Evolutionary conservation across 2,113 vertebrate species (phyloP), one percentile per base, ranked within the genome.

Genomic region (Chloroceryle aenea): DNA sequence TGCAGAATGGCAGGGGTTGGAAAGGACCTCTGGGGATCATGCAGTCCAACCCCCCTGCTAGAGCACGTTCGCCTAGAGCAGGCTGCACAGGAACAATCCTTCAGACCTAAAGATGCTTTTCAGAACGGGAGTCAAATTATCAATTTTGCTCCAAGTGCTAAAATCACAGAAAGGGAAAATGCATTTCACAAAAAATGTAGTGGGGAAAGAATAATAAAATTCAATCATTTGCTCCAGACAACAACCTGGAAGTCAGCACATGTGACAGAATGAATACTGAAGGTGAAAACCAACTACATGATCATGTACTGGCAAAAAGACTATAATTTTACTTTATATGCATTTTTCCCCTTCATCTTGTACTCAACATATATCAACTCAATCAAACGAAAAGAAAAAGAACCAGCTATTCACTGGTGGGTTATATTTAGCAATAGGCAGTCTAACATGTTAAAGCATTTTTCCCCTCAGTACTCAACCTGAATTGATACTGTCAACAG

Each of bases 401-500:
- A 74, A 59, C 50, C 80, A 63, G 13, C 36, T n/a, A 95, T 96
- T 86, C 87, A 71, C 47, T 71, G 45, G 64, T 21, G 45, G 14
- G 53, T 90, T 94, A 90, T 52, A 95, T 88, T 95, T 95, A 91
- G 71, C 83, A 87, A 66, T 61, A 95, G 59, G 25, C 67, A 95
- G 75, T 86, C 86, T 92, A 67, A 76, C 21, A 76, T 69, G 75
- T 43, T 69, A 80, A 89, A 61, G 45, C 47, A 69, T 94, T 97
- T 95, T 95, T 85, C 40, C 85, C 30, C 81, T 56, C 36, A 85
- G 59, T 38, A 81, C 69, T 86, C 76, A 96, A 86, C 53, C 40
- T 93, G 75, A 95, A 97, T 42, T 58, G 85, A 97, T 59, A 92
- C 14, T 71, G 43, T 85, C 95, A 97, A 77, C 85, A 93, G 95